Conservation (phyloP, 2,888 invertebrate species). For the Brachypalpus laphriformis region DNA sequence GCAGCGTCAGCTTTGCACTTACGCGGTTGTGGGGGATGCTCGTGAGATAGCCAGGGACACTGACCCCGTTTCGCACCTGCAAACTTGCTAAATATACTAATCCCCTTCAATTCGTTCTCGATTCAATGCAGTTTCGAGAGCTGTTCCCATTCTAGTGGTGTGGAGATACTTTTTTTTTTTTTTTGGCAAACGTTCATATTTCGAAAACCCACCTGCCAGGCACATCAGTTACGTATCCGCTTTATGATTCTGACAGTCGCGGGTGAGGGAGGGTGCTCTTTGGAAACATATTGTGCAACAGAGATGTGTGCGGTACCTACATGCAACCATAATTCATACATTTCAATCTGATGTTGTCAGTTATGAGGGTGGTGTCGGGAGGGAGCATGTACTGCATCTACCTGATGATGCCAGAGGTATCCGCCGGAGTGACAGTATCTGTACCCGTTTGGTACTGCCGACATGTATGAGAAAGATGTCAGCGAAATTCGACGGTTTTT, state of each 20-base stretch:
- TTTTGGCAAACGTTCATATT: slow-evolving; percentile 40
- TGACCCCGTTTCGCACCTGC: slow-evolving; percentile 62
- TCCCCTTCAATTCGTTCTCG: slow-evolving; percentile 36
- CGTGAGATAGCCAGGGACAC: slow-evolving; percentile 16
- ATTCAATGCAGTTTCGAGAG: slow-evolving; percentile 31
- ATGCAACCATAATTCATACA: slow-evolving; percentile 67
- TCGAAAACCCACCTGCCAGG: slow-evolving; percentile 50
- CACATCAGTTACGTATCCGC: slow-evolving; percentile 59
- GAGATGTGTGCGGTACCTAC: slow-evolving; percentile 26
- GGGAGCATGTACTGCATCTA: background rate
- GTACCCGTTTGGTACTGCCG: slow-evolving; percentile 26
- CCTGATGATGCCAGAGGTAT: slow-evolving; percentile 9
- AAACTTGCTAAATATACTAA: slow-evolving; percentile 25
- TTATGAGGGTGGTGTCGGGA: background rate
- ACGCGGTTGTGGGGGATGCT: slow-evolving; percentile 1
- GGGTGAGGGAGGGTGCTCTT: background rate
- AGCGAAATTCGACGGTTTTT: slow-evolving; percentile 40
- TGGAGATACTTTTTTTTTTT: background rate
- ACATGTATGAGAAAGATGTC: slow-evolving; percentile 52
- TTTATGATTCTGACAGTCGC: slow-evolving; percentile 60
- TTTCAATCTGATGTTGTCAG: slow-evolving; percentile 66
- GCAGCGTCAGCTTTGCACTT: slow-evolving; percentile 22
- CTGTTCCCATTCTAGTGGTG: background rate
- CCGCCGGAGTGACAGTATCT: slow-evolving; percentile 38
- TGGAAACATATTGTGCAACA: slow-evolving; percentile 65